A percentile compares a stretch with the other conserved stretches of the same genome.
These are phyloP conservation scores for Ecliptopera silaceata DNA, from an alignment of 2,888 invertebrate genomes.

Conservation along the genomic window DNA sequence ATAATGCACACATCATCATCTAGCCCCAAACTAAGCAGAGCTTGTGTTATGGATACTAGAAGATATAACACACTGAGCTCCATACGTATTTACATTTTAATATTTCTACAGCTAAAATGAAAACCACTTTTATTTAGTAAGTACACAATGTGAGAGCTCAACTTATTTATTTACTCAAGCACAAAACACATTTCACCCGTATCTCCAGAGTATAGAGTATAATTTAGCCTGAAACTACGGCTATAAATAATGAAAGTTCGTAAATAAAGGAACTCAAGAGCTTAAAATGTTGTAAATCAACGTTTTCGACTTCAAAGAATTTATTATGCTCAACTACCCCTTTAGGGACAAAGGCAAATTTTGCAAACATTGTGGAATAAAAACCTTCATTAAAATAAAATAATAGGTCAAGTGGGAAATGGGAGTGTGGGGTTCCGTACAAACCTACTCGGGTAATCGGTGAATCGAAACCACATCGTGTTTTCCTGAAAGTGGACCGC, in stretches of 20 bases:
- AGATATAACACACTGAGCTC: too few relatives aligned
- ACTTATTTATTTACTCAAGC: slow-evolving; percentile 15
- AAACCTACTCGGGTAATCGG: slow-evolving; percentile 29
- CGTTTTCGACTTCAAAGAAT: slow-evolving; percentile 49
- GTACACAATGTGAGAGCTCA: slow-evolving; percentile 9
- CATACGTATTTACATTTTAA: too few relatives aligned
- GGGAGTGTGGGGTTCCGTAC: slow-evolving; percentile 22
- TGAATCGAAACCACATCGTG: slow-evolving; percentile 30
- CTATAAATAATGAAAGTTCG: slow-evolving; percentile 21
- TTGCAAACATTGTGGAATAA: slow-evolving; percentile 33
- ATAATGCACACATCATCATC: too few relatives aligned
- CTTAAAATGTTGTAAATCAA: slow-evolving; percentile 54
- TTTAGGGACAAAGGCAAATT: slow-evolving; percentile 42
- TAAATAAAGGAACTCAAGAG: slow-evolving; percentile 35
- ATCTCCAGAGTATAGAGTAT: slow-evolving; percentile 22
- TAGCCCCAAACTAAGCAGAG: too few relatives aligned
- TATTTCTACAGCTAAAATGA: not conserved
- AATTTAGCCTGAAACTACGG: slow-evolving; percentile 20
- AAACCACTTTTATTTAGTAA: slow-evolving; percentile 10
- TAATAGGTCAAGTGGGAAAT: slow-evolving; percentile 37
- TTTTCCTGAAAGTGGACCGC: slow-evolving; percentile 12
- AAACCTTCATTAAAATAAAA: slow-evolving; percentile 34
- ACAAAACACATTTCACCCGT: slow-evolving; percentile 19
- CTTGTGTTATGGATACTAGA: too few relatives aligned
- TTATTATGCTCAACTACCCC: slow-evolving; percentile 52